Evolutionary conservation across 2,113 vertebrate species (phyloP), one percentile per base, ranked within the genome.

Genomic region (Daphoenositta chrysoptera): DNA sequence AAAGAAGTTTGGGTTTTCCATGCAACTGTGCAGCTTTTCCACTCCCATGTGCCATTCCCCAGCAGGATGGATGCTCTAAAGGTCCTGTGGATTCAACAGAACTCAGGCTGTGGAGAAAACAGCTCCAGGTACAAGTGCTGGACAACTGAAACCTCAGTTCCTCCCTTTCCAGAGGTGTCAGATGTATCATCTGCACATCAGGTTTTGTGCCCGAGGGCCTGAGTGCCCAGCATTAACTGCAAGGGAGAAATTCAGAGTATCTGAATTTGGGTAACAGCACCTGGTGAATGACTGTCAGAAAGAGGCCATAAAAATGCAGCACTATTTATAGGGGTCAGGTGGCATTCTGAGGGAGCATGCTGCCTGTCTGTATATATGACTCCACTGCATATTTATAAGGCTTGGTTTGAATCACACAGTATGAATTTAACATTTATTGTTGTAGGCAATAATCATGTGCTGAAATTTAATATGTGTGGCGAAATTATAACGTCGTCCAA

Each of bases 341-440:
- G 45, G 57, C 84, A 73, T 39, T 86, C 87, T 60, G 60, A 92
- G 76, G 51, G 81, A 87, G 71, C 87, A 66, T 44, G 78, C 78
- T 76, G 79, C 21, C 60, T 92, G 75, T 7, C 90, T 76, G 39
- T 69, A 18, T 42, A 11, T 24, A 22, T 35, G 56, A 89, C 63
- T 76, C 48, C 33, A 56, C 27, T 85, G 65, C 72, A 88, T 90
- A 95, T 96, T 96, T 85, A 90, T 92, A 90, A 90, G 69, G 57
- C 71, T 92, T 50, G 27, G 20, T 80, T 82, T 78, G 82, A 91
- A 87, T 64, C 66, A 79, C 89, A 53, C 26, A 31, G 66, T 31
- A 58, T 35, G 78, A 89, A 94, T 84, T 19, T 45, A 97, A 83
- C 90, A 73, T 88, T 92, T 70, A 76, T 73, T 87, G 72, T 93